Evolutionary conservation across 2,113 vertebrate genomes (phyloP).

Genomic region (Lota lota): DNA sequence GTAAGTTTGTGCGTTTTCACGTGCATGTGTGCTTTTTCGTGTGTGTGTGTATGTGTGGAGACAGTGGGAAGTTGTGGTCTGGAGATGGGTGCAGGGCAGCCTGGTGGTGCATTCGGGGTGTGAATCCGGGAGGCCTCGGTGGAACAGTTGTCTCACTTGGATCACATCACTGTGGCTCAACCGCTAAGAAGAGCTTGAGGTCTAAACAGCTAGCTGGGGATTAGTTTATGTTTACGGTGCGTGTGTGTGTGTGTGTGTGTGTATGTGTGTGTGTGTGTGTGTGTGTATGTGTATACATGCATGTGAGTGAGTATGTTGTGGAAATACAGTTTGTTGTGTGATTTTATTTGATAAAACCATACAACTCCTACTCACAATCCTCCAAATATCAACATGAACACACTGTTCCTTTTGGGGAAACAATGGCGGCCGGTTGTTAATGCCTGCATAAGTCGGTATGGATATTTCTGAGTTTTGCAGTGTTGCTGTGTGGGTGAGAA

Average conservation of each 20-base stretch:
- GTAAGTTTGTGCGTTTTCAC: not conserved
- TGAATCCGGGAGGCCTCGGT: constrained; percentile 45
- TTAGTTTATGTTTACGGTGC: not conserved
- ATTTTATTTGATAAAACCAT: too few relatives aligned
- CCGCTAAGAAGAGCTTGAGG: constrained; percentile 32
- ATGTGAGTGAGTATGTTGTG: too few relatives aligned
- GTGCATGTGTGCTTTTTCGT: too few relatives aligned
- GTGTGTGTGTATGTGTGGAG: not conserved
- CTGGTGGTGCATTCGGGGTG: constrained; percentile 46
- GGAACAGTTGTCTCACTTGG: constrained; percentile 48
- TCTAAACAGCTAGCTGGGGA: constrained; percentile 14
- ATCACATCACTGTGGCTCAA: constrained; percentile 45
- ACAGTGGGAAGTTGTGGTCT: constrained; percentile 57
- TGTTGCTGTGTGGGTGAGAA: not conserved
- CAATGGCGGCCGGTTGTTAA: too few relatives aligned
- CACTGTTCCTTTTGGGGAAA: too few relatives aligned
- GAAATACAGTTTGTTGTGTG: too few relatives aligned
- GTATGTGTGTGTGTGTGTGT: not conserved
- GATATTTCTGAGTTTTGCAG: too few relatives aligned
- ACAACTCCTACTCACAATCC: too few relatives aligned
- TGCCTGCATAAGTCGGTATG: too few relatives aligned
- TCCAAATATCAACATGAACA: too few relatives aligned
- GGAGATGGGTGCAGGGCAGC: constrained; percentile 11
- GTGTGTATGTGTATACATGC: not conserved
- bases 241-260: not conserved